A percentile compares a stretch with the other conserved stretches of the same genome.
These are phyloP conservation scores for Denticeps clupeoides DNA, from an alignment of 2,797 vertebrate species.

Conservation along the genomic window DNA sequence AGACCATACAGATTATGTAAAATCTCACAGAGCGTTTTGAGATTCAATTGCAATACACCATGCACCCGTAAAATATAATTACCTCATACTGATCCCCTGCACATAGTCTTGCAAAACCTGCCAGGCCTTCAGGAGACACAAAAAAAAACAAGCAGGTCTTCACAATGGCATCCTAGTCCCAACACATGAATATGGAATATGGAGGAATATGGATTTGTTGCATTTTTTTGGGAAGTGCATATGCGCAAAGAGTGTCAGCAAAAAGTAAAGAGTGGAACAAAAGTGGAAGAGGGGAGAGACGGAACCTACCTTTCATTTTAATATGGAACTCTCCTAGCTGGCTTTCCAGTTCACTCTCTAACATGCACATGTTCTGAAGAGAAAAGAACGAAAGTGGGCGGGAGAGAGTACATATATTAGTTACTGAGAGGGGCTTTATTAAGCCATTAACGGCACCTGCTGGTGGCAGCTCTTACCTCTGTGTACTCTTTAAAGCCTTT, in stretches of 20 bases:
- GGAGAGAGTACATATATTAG: conserved; percentile 1
- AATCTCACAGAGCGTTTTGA: too few relatives aligned
- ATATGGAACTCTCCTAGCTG: conserved; percentile 91
- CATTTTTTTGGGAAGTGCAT: too few relatives aligned
- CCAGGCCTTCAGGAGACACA: conserved; percentile 71
- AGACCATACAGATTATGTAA: too few relatives aligned
- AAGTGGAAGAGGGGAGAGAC: conserved; percentile 2
- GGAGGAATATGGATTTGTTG: too few relatives aligned
- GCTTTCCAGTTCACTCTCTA: conserved; percentile 87
- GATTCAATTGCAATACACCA: too few relatives aligned
- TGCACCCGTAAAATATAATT: conserved; percentile 28
- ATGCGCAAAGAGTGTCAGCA: conserved; percentile 11
- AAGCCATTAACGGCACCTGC: too few relatives aligned
- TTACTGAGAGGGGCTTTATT: neutral
- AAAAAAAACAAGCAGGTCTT: conserved; percentile 16
- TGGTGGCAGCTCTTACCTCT: conserved; percentile 57
- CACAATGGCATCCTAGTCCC: neutral
- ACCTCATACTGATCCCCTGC: conserved; percentile 96
- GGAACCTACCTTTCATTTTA: conserved; percentile 85
- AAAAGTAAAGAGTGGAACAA: conserved; percentile 21
- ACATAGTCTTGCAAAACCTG: conserved; percentile 88
- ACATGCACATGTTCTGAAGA: conserved; percentile 91
- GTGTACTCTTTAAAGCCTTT: conserved; percentile 91
- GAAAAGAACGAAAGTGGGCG: too few relatives aligned
- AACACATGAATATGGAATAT: neutral